Conservation (phyloP, 2,797 vertebrate genomes). For the Enteromius treurensis region DNA sequence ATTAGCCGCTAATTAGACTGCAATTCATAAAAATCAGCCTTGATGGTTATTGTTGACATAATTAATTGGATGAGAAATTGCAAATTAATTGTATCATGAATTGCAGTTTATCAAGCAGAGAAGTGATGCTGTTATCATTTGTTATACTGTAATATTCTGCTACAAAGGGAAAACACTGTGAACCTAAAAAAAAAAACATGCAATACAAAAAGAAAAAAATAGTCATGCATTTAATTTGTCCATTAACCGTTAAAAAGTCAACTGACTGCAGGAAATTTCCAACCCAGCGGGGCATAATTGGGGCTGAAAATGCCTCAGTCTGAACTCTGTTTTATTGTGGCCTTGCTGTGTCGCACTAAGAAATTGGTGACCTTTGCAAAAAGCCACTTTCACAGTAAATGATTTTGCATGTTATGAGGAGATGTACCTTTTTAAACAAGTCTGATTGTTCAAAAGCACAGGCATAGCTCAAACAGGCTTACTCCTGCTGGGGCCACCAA, state of each 20-base stretch:
- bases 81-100: slow-evolving; percentile 73
- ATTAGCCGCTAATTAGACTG: slow-evolving; percentile 79
- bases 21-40: slow-evolving; percentile 74
- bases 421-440: neutral
- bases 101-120: slow-evolving; percentile 56
- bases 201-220: neutral
- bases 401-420: neutral
- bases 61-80: slow-evolving; percentile 81
- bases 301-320: slow-evolving; percentile 37
- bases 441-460: slow-evolving; percentile 5
- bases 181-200: neutral
- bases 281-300: slow-evolving; percentile 54
- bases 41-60: slow-evolving; percentile 71
- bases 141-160: slow-evolving; percentile 66
- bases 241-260: slow-evolving; percentile 58
- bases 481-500: neutral
- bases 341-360: slow-evolving; percentile 19
- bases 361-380: slow-evolving; percentile 28
- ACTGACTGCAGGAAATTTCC: slow-evolving; percentile 55
- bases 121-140: slow-evolving; percentile 60
- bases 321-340: slow-evolving; percentile 33
- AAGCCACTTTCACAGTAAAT: slow-evolving; percentile 21
- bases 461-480: neutral
- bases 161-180: slow-evolving; percentile 10
- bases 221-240: slow-evolving; percentile 40